Conservation (phyloP, 2,797 vertebrate species). For the Protonibea diacanthus region DNA sequence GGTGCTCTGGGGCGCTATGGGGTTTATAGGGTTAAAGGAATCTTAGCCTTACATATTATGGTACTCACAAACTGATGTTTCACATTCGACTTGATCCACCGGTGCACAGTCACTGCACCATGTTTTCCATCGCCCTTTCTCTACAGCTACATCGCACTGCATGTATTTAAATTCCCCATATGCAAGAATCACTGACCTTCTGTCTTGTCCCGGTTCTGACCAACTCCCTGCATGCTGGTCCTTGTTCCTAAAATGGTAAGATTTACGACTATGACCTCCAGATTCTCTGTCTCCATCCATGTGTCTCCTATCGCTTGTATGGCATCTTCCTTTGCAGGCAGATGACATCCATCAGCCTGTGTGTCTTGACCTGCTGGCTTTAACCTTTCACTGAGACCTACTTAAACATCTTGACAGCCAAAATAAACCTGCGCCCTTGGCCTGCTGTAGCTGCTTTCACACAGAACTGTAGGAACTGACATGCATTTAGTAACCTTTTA, state of each 20-base stretch:
- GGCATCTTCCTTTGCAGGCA: conserved; percentile 29
- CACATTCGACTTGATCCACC: neutral
- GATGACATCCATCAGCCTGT: conserved; percentile 52
- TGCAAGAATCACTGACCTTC: conserved; percentile 20
- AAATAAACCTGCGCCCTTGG: conserved; percentile 50
- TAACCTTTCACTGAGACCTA: conserved; percentile 60
- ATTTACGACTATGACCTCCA: conserved; percentile 61
- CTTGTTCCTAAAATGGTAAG: conserved; percentile 34
- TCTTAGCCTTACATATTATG: neutral
- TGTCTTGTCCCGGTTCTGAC: conserved; percentile 22
- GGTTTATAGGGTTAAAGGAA: neutral
- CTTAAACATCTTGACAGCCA: conserved; percentile 59
- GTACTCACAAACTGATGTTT: neutral
- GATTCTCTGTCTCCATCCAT: conserved; percentile 33
- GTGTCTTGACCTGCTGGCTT: conserved; percentile 57
- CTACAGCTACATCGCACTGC: neutral
- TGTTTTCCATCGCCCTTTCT: neutral
- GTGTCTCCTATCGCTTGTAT: conserved; percentile 32
- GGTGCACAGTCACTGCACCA: neutral
- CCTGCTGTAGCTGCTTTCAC: conserved; percentile 26
- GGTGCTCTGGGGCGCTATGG: no score
- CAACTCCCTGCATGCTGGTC: conserved; percentile 16
- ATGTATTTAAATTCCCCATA: conserved; percentile 15
- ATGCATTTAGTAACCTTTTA: conserved; percentile 51
- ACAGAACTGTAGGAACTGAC: conserved; percentile 11